Evolutionary conservation across 2,888 invertebrate genomes (phyloP).

Genomic region (Conistra vaccinii): DNA sequence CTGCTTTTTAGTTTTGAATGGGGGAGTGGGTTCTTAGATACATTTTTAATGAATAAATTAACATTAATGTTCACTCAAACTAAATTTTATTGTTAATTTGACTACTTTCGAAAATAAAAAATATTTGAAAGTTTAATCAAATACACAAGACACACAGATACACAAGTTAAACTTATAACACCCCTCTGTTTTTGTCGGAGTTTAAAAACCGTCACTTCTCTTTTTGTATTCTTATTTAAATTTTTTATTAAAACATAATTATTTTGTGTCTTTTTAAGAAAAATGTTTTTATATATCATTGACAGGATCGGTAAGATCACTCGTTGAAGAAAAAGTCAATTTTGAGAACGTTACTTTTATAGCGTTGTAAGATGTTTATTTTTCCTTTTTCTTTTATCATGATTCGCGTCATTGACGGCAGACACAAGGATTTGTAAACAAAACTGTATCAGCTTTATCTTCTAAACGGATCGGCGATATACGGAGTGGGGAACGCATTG

Average conservation of each 20-base stretch:
- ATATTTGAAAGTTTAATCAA: not conserved
- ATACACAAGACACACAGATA: too few relatives aligned
- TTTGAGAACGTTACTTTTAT: not conserved
- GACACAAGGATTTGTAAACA: slow-evolving; percentile 15
- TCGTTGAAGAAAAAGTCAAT: not conserved
- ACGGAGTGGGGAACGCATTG: not conserved
- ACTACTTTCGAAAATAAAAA: not conserved
- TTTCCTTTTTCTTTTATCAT: slow-evolving; percentile 8
- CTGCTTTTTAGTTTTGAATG: not conserved
- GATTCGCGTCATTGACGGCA: slow-evolving; percentile 1
- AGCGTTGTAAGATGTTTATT: slow-evolving; percentile 4
- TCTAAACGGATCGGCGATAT: too few relatives aligned
- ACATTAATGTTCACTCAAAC: not conserved
- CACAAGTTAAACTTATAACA: too few relatives aligned
- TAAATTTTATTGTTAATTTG: not conserved
- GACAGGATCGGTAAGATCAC: not conserved
- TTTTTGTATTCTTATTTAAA: too few relatives aligned
- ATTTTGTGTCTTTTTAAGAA: not conserved
- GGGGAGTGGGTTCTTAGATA: not conserved
- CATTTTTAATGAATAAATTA: not conserved
- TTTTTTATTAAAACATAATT: too few relatives aligned
- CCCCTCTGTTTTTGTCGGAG: too few relatives aligned
- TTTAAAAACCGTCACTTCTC: too few relatives aligned
- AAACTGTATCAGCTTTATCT: slow-evolving; percentile 3
- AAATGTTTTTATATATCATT: not conserved